Conservation (phyloP, 1,140 invertebrate species). For the Andricus grossulariae region DNA sequence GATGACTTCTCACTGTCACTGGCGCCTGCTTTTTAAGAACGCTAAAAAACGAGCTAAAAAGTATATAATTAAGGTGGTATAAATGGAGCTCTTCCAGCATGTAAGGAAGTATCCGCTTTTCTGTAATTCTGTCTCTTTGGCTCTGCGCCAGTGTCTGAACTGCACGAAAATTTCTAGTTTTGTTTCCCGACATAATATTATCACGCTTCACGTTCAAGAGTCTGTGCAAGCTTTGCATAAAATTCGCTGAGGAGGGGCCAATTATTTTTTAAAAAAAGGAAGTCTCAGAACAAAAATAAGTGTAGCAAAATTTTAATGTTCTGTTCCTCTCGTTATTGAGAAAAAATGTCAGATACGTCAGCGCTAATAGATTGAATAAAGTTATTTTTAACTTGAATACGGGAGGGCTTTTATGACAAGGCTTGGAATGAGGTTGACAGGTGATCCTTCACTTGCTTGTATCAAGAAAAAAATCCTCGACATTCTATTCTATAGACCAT, state of each 20-base stretch:
- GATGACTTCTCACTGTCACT: slow-evolving; percentile 37
- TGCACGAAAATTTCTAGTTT: slow-evolving; percentile 1
- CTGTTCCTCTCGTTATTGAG: no score
- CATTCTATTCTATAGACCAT: slow-evolving; percentile 21
- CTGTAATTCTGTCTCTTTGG: slow-evolving; percentile 21
- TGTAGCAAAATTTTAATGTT: no score
- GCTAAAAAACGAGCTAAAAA: slow-evolving; percentile 50
- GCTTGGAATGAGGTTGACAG: background rate
- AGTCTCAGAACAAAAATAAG: no score
- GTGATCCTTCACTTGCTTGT: background rate
- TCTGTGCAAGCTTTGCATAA: background rate
- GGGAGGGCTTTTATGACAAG: background rate
- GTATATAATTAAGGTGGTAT: slow-evolving; percentile 54
- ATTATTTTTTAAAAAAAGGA: background rate
- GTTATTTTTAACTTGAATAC: background rate
- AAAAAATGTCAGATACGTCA: no score
- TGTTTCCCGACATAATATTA: slow-evolving; percentile 12
- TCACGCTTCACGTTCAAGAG: background rate
- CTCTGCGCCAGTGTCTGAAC: slow-evolving; percentile 3
- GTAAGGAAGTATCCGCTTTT: slow-evolving; percentile 8
- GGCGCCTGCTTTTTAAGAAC: slow-evolving; percentile 46
- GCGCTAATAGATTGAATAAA: background rate
- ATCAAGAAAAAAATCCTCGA: background rate
- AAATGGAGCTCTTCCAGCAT: slow-evolving; percentile 30
- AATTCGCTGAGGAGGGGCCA: background rate